Base-by-base conservation (phyloP, 2,113 vertebrate species). In the Dryoscopus gambensis region DNA sequence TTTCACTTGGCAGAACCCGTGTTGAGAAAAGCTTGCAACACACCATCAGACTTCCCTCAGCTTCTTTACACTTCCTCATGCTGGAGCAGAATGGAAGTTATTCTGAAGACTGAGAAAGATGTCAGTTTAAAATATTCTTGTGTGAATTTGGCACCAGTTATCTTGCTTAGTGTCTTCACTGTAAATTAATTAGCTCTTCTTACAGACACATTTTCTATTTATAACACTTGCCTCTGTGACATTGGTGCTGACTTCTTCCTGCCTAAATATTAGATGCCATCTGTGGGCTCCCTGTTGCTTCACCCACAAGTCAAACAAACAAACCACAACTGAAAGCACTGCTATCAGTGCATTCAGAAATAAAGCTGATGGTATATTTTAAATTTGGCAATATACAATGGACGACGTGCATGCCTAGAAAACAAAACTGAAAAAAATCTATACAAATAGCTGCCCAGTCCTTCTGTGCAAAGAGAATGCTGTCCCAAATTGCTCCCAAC, bases 101-200 rank as follows among this genome's bases (percentile, higher is more conserved):
- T 47, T 83, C 89, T 31, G 47, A 78, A 88, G 82, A 7, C 78
- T 40, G 73, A 85, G 84, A 52, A 85, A 96, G 86, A 83, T 78
- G 83, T 84, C 83, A 88, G n/a, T 76, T 93, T 67, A 52, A 94
- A 93, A 70, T 62, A 96, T 74, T 88, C 84, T 78, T 90, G 71
- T 15, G n/a, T 63, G 84, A 80, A 67, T 59, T 25, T 95, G 82
- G 90, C 90, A 74, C 39, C 39, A 24, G 78, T 70, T 39, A 15
- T 70, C 74, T 74, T 67, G 59, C 85, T 84, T 35, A 28, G 82
- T 70, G 71, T 70, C 84, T 96, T 93, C 82, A 44, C 95, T 93
- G 63, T 88, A 93, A 94, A 96, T 96, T 96, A 97, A 96, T 96
- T 96, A 96, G 75, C 90, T 87, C 35, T 75, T 94, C 70, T 62